Base-by-base conservation (phyloP, 2,797 vertebrate genomes). In the Rhinogobio ventralis region DNA sequence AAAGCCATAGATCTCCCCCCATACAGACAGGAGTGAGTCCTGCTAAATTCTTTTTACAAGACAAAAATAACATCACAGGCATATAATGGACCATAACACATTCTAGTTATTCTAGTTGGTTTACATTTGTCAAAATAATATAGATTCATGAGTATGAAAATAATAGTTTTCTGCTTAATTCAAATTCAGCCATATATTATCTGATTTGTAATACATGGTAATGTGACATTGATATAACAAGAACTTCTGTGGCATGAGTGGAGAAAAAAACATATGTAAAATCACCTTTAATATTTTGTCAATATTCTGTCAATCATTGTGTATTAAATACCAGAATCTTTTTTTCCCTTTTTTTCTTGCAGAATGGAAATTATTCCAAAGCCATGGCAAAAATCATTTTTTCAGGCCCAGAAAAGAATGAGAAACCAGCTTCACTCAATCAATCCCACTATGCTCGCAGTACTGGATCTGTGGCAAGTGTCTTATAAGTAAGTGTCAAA, bases 21-120 rank as follows among this genome's bases (percentile, higher is more conserved):
- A 67, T 95, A 97, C 91, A 94, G 95, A 92, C 92, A 94, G 81
- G 97, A 98, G 97, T 98, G 94, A 96, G 96, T 89, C 8, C 11
- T 42, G n/a, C 42, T 60, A 30, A 76, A 67, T 74, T 86, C 15
- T 25, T 39, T 57, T 55, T 25, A 66, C 36, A 53, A 25, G 57
- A 36, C 28, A n/a, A 46, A 51, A 62, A 17, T 8, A 69, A 39
- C 51, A 30, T 45, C 7, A 74, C 25, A 45, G 62, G 13, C 28
- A 51, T 80, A 33, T 53, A 67, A 79, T 7, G 45, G 19, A 9
- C 25, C 76, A 66, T 49, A 33, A 33, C 0, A 4, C 14, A 25
- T 68, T 68, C 25, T 68, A 68, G 30, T 36, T 80, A 80, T 55
- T 62, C 5, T 28, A 28, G 60, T 62, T 55, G 20, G 23, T 81